Evolutionary conservation across 2,888 invertebrate genomes (phyloP), one percentile per base, ranked within the genome.

Genomic region (Thymelicus lineola): DNA sequence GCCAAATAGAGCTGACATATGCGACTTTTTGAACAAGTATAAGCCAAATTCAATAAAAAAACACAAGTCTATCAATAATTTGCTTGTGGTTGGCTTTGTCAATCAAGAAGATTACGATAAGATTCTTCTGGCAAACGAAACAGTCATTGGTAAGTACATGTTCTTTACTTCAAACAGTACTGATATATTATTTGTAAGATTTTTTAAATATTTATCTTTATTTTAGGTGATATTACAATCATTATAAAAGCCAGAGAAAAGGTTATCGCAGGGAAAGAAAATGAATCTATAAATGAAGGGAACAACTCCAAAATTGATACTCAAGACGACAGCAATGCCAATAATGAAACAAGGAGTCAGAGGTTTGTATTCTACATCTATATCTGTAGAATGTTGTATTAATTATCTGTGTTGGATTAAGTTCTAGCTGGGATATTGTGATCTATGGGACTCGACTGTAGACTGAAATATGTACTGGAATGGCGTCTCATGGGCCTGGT

Each of bases 11-110:
- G 81, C 81, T n/a, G 68, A 77, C 1, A 89, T 91, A 86, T 85
- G 86, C 59, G 67, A 74, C 7, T 93, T 91, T 78, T 77, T 93
- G 42, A 77, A 81, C 7, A 58, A 81, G 6, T 92, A 81, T 76
- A 77, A 83, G 14, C 87, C 90, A 0, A 77, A 77, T n/a, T 79
- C 83, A 1, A 86, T 91, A 15, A 93, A 93, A 76, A 90, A 90
- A 67, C 90, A 90, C 72, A 86, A 85, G 68, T 74, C 75, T 28
- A 78, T 88, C 45, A 84, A 82, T 67, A 88, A 88, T 73, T 76
- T 92, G 50, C 76, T 93, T 58, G 89, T 90, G 59, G 80, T 91
- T 20, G 87, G 86, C 0, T 90, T 91, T 61, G 46, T 72, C 1
- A 79, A 84, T 2, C 84, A 87, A 71, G 78, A 82, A 6, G 77